A percentile compares a stretch with the other conserved stretches of the same genome.
Evolutionary conservation across 2,797 vertebrate species (phyloP).

Genomic region (Gymnodraco acuticeps): DNA sequence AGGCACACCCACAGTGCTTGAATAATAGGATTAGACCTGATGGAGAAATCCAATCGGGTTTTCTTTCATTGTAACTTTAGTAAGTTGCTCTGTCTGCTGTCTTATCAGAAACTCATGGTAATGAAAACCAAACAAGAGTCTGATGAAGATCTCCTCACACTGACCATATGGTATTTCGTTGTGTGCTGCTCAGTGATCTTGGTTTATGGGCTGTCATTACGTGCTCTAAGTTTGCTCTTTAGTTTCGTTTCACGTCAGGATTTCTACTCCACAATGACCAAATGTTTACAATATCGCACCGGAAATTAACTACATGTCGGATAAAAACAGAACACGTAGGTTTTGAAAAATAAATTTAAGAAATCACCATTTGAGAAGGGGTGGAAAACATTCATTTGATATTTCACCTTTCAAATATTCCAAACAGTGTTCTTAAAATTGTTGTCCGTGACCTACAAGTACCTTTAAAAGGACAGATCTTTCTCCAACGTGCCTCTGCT

Average conservation of each 20-base stretch:
- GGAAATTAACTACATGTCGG: background rate
- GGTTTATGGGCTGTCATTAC: background rate
- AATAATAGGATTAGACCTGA: background rate
- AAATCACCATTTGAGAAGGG: conserved; percentile 1
- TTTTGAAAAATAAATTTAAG: background rate
- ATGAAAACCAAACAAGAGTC: conserved; percentile 17
- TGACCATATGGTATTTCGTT: background rate
- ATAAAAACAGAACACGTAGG: background rate
- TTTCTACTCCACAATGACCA: background rate
- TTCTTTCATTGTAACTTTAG: background rate
- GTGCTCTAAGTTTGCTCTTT: background rate
- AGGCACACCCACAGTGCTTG: background rate
- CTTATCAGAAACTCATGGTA: background rate
- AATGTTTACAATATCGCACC: background rate
- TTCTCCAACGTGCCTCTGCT: conserved; percentile 10
- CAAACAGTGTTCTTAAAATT: background rate
- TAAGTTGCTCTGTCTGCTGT: background rate
- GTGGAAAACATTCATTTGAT: background rate
- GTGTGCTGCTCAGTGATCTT: background rate
- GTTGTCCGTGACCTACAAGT: background rate
- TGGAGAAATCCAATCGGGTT: background rate
- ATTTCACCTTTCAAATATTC: background rate
- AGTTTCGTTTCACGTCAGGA: background rate
- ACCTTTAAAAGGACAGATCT: conserved; percentile 6
- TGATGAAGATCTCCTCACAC: background rate